Evolutionary conservation across 2,888 invertebrate species (phyloP).

Genomic region (Synanthedon formicaeformis): DNA sequence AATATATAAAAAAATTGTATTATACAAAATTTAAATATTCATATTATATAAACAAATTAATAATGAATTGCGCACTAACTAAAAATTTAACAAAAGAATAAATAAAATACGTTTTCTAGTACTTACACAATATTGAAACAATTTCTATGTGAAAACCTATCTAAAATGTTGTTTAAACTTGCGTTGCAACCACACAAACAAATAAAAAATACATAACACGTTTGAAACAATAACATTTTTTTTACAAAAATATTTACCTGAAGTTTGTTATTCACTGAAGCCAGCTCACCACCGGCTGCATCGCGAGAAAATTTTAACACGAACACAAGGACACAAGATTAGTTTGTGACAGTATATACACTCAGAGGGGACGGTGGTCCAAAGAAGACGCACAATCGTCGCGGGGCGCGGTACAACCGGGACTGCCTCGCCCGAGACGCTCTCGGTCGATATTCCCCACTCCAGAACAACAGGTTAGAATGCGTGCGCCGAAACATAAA

Average conservation of each 20-base stretch:
- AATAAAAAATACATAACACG: too few relatives aligned
- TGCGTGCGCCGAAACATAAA: slow-evolving; percentile 50
- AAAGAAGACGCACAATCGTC: slow-evolving; percentile 6
- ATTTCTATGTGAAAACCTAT: too few relatives aligned
- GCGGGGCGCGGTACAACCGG: slow-evolving; percentile 17
- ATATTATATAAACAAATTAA: too few relatives aligned
- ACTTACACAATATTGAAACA: too few relatives aligned
- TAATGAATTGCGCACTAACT: too few relatives aligned
- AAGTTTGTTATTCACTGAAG: slow-evolving; percentile 31
- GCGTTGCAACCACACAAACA: too few relatives aligned
- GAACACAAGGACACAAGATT: slow-evolving; percentile 3
- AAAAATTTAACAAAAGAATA: too few relatives aligned
- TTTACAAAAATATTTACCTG: slow-evolving; percentile 4
- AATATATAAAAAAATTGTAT: too few relatives aligned
- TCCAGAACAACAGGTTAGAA: slow-evolving; percentile 50
- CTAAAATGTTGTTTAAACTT: too few relatives aligned
- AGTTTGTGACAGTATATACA: not conserved
- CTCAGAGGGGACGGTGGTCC: slow-evolving; percentile 12
- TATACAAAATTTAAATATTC: too few relatives aligned
- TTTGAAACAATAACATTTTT: not conserved
- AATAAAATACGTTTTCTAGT: too few relatives aligned
- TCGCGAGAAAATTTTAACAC: slow-evolving; percentile 24
- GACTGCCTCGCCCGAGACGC: slow-evolving; percentile 32
- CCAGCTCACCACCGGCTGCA: slow-evolving; percentile 43
- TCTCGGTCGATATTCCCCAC: slow-evolving; percentile 41